A percentile compares a stretch with the other conserved stretches of the same genome.
phyloP scores from a whole-genome alignment of 2,113 vertebrate species.

The Paralichthys olivaceus region DNA sequence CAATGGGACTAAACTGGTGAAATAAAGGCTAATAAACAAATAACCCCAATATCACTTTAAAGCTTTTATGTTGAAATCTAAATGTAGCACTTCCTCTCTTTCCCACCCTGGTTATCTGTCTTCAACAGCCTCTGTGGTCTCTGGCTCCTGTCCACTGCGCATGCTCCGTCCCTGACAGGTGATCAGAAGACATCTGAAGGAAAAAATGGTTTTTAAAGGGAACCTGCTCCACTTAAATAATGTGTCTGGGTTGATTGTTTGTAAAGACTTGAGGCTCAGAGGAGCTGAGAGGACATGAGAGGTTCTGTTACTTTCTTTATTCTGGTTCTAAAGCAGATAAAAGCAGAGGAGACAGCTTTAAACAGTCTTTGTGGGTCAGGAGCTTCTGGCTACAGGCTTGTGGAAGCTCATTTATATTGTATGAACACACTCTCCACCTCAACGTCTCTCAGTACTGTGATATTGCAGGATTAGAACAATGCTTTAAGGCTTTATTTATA shows the following conservation, averaged over 20 bases:
- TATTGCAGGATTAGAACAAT: neutral
- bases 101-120: neutral
- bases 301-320: neutral
- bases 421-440: constrained; percentile 15
- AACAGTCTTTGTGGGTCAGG: constrained; percentile 27
- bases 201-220: constrained; percentile 77
- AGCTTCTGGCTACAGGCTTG: neutral
- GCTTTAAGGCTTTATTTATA: neutral
- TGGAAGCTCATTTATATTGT: constrained; percentile 5
- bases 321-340: neutral
- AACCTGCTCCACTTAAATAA: constrained; percentile 34
- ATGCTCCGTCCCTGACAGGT: constrained; percentile 81
- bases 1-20: too few species aligned
- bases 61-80: constrained; percentile 36
- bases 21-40: too few species aligned
- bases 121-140: constrained; percentile 36
- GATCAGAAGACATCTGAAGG: constrained; percentile 72
- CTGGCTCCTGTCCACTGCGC: constrained; percentile 76
- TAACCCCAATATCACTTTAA: neutral
- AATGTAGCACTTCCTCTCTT: constrained; percentile 9
- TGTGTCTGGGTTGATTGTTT: constrained; percentile 14
- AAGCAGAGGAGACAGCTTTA: neutral
- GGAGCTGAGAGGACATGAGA: neutral
- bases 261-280: neutral
- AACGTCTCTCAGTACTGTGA: neutral